Evolutionary conservation across 1,140 invertebrate species (phyloP), one percentile per base, ranked within the genome.

Genomic region (Copidosoma floridanum): DNA sequence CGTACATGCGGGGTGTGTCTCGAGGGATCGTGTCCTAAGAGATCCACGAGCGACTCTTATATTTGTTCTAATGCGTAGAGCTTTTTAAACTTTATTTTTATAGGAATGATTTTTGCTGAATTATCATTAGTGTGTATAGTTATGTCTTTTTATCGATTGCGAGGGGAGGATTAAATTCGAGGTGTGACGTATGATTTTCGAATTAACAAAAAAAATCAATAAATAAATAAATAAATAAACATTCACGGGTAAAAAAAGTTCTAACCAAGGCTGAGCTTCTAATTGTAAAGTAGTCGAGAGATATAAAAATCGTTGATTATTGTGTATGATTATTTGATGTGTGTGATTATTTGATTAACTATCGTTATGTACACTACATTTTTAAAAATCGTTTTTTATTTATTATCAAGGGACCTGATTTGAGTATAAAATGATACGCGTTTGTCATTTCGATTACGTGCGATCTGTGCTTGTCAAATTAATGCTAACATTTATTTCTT

Each of bases 31-130:
- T n/a, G n/a, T n/a, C n/a, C n/a, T n/a, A n/a, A 56, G 16, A 16
- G 11, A 27, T 47, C 38, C 35, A 38, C 0, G 21, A 40, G 27
- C 26, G 6, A 43, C 29, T 12, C 26, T 23, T 6, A 3, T 37
- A 57, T 35, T 51, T 48, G 35, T 47, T 50, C n/a, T n/a, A 18
- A 29, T 50, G 46, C 46, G 16, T 41, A 57, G 55, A 57, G 37
- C 55, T 51, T 44, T 44, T 58, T 35, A 35, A 51, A 51, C 48
- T 43, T 58, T 58, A 58, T 58, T 58, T 58, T 58, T 58, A 58
- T 58, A 58, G 37, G 24, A n/a, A 52, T 58, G 26, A 58, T 58
- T 57, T n/a, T 58, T 58, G 26, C 35, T 14, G 21, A 23, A 58
- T 44, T 58, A 52, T 51, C 40, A 2, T 58, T 52, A 43, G 48